Conservation (phyloP, 2,888 invertebrate species). For the Drosophila birchii region DNA sequence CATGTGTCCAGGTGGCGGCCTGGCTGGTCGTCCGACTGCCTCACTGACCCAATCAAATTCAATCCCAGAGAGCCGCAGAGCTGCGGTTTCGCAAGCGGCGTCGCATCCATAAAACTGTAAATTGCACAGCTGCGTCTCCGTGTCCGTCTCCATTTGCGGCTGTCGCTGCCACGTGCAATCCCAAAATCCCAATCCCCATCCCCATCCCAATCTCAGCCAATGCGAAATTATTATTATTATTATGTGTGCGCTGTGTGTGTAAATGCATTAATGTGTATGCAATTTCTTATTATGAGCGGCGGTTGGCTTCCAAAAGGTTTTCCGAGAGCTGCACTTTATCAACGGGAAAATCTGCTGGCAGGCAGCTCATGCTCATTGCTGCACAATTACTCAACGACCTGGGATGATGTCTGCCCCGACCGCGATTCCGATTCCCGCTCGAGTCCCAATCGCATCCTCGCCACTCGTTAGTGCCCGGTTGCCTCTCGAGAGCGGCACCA, state of each 20-base stretch:
- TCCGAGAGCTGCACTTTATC: conserved; percentile 71
- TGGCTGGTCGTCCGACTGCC: conserved; percentile 34
- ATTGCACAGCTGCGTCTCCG: conserved; percentile 76
- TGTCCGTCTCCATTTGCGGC: conserved; percentile 54
- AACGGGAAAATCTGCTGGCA: conserved; percentile 70
- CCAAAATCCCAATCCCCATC: conserved; percentile 35
- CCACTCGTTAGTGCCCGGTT: conserved; percentile 58
- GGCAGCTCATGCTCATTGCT: conserved; percentile 73
- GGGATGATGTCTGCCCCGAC: conserved; percentile 40
- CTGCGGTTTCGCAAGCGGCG: conserved; percentile 63
- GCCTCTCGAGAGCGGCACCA: conserved; percentile 42
- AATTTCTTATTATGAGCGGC: conserved; percentile 76
- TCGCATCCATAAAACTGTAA: conserved; percentile 71
- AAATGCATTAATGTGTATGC: conserved; percentile 44
- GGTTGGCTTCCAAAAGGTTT: conserved; percentile 55
- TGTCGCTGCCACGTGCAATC: conserved; percentile 77
- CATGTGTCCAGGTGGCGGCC: conserved; percentile 10
- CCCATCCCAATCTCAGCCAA: conserved; percentile 56
- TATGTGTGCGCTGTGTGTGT: conserved; percentile 29
- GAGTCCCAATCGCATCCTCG: conserved; percentile 48
- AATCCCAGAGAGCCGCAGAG: conserved; percentile 18
- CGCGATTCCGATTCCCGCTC: conserved; percentile 49
- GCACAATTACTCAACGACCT: conserved; percentile 78
- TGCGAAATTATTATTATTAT: conserved; percentile 48
- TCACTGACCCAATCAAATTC: conserved; percentile 64